Evolutionary conservation across 1,140 invertebrate species (phyloP).

Genomic region (Octopus bimaculoides): DNA sequence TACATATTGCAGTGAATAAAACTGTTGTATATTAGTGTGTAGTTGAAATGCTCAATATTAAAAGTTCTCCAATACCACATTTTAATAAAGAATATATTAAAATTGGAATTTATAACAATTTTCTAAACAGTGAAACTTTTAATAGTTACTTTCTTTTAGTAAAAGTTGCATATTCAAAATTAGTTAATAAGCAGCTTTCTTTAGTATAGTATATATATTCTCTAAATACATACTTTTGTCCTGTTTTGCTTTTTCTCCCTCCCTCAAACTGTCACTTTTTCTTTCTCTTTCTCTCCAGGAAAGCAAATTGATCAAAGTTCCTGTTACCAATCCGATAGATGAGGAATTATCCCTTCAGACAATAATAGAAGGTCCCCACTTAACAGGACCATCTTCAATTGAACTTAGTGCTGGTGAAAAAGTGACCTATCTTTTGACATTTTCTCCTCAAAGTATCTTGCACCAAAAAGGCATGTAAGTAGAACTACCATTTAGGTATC

Average conservation of each 20-base stretch:
- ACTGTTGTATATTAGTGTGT: no score
- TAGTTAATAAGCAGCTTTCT: neutral
- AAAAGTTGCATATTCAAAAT: no score
- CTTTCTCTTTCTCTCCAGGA: constrained; percentile 35
- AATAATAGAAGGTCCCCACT: constrained; percentile 40
- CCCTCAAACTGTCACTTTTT: neutral
- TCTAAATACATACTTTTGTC: neutral
- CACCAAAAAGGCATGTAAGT: constrained; percentile 48
- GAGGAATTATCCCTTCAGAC: constrained; percentile 44
- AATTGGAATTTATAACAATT: no score
- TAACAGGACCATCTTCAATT: constrained; percentile 41
- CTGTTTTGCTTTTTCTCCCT: neutral
- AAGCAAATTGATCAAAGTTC: constrained; percentile 46
- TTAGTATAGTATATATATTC: neutral
- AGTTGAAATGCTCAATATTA: no score
- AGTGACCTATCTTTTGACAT: constrained; percentile 50
- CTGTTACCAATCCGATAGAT: constrained; percentile 51
- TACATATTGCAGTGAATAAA: no score
- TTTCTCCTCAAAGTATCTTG: constrained; percentile 46
- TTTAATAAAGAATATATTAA: no score
- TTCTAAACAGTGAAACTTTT: no score
- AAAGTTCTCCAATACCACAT: no score
- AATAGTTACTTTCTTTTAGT: no score
- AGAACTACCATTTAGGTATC: neutral
- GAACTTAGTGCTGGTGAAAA: constrained; percentile 42